Base-by-base conservation (phyloP, 2,797 vertebrate genomes). In the Setipinna tenuifilis region DNA sequence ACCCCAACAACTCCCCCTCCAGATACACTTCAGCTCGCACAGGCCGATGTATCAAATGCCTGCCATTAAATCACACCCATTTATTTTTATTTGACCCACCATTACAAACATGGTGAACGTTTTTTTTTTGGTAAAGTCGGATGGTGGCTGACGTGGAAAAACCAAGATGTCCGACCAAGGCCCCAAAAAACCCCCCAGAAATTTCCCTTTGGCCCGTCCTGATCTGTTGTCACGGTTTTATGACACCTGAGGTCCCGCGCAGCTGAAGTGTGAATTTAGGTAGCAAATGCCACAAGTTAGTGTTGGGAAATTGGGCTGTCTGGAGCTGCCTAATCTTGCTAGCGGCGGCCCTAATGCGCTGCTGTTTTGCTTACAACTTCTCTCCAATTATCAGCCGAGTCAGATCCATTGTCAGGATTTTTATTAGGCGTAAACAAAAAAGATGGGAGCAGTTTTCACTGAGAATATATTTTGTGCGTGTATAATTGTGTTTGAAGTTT, bases 171-270 rank as follows among this genome's bases (percentile, higher is more conserved):
- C 50, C 50, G 50, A 54, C 50, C 9, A 9, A 82, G 86, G 87
- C 87, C 88, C 83, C 88, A 91, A 86, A 90, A 78, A n/a, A n/a
- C n/a, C n/a, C n/a, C 6, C 19, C 82, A 2, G 86, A 91, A 88
- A 92, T 93, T 92, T 94, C 92, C 90, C 92, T 87, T 16, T 0
- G 88, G 92, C 85, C 88, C 83, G 21, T 78, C 71, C 17, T 84
- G 86, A 88, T 86, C 87, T 85, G 87, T 90, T 89, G 87, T 87
- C 87, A 86, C 19, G 5, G 17, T 21, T 44, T 78, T 41, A 44
- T 0, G 44, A 41, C 19, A 44, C 35, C 6, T 78, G 16, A 10
- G 71, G 4, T 44, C 5, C 17, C 7, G 9, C 9, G 6, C 71
- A 78, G 19, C 6, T 44, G 21, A 44, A 78, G 1, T 44, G 35